Evolutionary conservation across 2,888 invertebrate species (phyloP).

Genomic region (Muscina levida): DNA sequence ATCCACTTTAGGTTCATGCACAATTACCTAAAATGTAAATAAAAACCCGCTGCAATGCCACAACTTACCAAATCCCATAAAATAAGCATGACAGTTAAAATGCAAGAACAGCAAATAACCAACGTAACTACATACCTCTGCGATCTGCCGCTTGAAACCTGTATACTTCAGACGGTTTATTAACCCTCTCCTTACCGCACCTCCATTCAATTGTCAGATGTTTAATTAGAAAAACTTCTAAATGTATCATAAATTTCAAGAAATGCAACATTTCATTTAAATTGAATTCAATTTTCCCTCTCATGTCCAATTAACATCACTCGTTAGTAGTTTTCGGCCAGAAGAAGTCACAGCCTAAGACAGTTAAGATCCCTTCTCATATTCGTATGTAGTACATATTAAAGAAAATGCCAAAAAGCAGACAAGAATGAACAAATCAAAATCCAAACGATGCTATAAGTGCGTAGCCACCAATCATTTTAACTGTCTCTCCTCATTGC

Average conservation of each 20-base stretch:
- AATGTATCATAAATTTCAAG: constrained; percentile 27
- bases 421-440: constrained; percentile 15
- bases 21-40: too few species aligned
- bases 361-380: not conserved
- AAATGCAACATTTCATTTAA: constrained; percentile 26
- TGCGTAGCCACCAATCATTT: constrained; percentile 48
- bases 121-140: too few species aligned
- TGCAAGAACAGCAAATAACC: too few species aligned
- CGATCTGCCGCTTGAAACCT: too few species aligned
- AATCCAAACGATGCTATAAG: not conserved
- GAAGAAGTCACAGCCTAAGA: not conserved
- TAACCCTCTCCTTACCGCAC: not conserved
- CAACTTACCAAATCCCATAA: not conserved
- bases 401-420: constrained; percentile 9
- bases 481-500: constrained; percentile 46
- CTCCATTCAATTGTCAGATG: constrained; percentile 40
- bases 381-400: not conserved
- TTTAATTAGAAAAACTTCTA: constrained; percentile 38
- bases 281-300: constrained; percentile 61
- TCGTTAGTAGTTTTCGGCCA: constrained; percentile 49
- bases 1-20: too few species aligned
- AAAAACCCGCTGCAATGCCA: not conserved
- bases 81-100: not conserved
- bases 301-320: constrained; percentile 67
- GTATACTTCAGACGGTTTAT: not conserved